Percentiles rank a stretch among this genome's conserved stretches.
Evolutionary conservation across 2,113 vertebrate species (phyloP).

Genomic region (Rhodinocichla rosea): DNA sequence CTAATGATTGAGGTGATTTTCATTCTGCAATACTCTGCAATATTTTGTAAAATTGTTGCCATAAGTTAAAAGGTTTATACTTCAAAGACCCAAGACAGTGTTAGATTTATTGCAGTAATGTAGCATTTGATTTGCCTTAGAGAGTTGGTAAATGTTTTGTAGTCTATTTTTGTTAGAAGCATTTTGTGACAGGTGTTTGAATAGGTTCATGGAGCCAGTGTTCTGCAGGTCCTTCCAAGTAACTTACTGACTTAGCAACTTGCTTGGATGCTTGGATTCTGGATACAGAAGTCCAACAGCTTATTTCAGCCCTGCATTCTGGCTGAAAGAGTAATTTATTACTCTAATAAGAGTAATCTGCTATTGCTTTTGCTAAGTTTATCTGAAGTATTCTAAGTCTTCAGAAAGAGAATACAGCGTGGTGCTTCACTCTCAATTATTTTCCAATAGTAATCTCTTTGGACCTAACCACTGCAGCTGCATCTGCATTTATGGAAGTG

Average conservation of each 20-base stretch:
- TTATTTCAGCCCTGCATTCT: neutral
- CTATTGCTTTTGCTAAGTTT: neutral
- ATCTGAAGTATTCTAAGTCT: neutral
- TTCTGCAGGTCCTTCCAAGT: neutral
- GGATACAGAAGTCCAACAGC: neutral
- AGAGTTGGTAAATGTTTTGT: neutral
- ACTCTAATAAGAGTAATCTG: neutral
- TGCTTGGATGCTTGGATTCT: neutral
- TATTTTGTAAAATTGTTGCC: neutral
- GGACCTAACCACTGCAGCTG: neutral
- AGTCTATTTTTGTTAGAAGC: neutral
- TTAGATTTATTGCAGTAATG: neutral
- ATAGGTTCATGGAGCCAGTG: neutral
- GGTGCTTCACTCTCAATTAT: neutral
- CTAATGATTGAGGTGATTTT: neutral
- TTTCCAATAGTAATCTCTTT: neutral
- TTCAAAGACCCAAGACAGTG: neutral
- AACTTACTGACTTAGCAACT: neutral
- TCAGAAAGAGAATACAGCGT: neutral
- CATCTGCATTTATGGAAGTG: neutral
- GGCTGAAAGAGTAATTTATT: neutral
- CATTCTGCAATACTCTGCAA: accelerated
- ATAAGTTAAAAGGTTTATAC: neutral
- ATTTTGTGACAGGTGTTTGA: neutral
- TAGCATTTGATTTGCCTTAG: neutral